phyloP scores from a whole-genome alignment of 2,888 invertebrate genomes.

The Tachystola acroxantha region DNA sequence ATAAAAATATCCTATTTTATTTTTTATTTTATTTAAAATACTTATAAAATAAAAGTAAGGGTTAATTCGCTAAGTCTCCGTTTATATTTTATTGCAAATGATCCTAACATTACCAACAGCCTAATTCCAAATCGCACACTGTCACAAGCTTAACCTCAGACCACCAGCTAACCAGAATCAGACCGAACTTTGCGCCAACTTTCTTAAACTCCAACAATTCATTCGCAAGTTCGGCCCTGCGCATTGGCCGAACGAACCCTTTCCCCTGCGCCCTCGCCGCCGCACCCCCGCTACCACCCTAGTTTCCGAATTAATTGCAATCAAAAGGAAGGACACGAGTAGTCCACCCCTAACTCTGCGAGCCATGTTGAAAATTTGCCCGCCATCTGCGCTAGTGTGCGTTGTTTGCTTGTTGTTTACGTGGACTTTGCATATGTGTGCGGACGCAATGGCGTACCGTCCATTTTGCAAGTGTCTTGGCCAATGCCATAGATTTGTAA shows the following conservation, averaged over 20 bases:
- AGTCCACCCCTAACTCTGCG: constrained; percentile 72
- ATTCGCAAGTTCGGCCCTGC: constrained; percentile 64
- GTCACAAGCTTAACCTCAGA: constrained; percentile 36
- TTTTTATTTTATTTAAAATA: too few relatives aligned
- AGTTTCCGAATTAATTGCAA: constrained; percentile 76
- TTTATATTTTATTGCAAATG: too few relatives aligned
- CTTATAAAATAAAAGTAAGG: too few relatives aligned
- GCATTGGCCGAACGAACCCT: constrained; percentile 66
- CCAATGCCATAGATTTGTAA: too few relatives aligned
- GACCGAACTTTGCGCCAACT: constrained; percentile 40
- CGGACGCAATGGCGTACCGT: constrained; percentile 26
- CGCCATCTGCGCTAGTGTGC: constrained; percentile 37
- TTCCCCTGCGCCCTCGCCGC: constrained; percentile 34
- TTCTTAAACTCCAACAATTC: constrained; percentile 50
- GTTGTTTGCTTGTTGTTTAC: constrained; percentile 17
- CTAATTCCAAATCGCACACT: too few relatives aligned
- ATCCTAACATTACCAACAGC: too few relatives aligned
- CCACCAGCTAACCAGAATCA: constrained; percentile 44
- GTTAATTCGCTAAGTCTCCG: too few relatives aligned
- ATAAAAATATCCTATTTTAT: too few relatives aligned
- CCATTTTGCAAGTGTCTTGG: constrained; percentile 10
- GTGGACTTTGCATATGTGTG: constrained; percentile 14
- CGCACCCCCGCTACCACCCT: constrained; percentile 27
- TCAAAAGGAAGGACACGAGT: constrained; percentile 77
- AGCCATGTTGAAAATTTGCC: constrained; percentile 71